Evolutionary conservation across 1,140 invertebrate species (phyloP).

Genomic region (Aphis gossypii): DNA sequence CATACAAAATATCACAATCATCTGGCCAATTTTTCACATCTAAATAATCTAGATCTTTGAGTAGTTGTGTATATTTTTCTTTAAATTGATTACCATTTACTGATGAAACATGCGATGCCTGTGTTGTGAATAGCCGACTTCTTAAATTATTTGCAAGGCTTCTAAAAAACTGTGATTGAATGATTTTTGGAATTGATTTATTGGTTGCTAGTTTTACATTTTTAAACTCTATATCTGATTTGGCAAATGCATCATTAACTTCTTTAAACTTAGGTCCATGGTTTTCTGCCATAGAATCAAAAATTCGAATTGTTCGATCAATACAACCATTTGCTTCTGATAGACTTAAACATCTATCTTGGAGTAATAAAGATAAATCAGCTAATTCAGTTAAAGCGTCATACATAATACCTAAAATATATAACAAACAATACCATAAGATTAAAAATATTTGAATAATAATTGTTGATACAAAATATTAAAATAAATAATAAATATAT

Average conservation of each 20-base stretch:
- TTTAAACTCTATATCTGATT: not conserved
- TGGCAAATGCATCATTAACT: constrained; percentile 11
- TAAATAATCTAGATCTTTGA: no score
- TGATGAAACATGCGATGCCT: not conserved
- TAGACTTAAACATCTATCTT: constrained; percentile 16
- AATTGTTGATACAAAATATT: not conserved
- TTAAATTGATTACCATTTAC: no score
- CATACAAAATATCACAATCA: constrained; percentile 7
- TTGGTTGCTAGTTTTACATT: not conserved
- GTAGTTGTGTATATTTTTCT: no score
- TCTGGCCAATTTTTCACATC: no score
- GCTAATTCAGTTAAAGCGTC: constrained; percentile 9
- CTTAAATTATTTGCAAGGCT: constrained; percentile 1
- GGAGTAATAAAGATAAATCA: not conserved
- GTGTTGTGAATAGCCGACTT: constrained; percentile 13
- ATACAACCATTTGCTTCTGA: not conserved
- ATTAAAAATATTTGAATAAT: not conserved
- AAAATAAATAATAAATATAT: not conserved
- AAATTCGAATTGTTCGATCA: constrained; percentile 28
- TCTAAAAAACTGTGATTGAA: not conserved
- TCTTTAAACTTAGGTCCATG: not conserved
- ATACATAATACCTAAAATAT: constrained; percentile 38
- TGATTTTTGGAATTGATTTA: no score
- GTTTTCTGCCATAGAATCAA: constrained; percentile 28
- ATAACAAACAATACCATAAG: constrained; percentile 14